Conservation (phyloP, 2,113 vertebrate species). For the Lamprologus tigripictilis region DNA sequence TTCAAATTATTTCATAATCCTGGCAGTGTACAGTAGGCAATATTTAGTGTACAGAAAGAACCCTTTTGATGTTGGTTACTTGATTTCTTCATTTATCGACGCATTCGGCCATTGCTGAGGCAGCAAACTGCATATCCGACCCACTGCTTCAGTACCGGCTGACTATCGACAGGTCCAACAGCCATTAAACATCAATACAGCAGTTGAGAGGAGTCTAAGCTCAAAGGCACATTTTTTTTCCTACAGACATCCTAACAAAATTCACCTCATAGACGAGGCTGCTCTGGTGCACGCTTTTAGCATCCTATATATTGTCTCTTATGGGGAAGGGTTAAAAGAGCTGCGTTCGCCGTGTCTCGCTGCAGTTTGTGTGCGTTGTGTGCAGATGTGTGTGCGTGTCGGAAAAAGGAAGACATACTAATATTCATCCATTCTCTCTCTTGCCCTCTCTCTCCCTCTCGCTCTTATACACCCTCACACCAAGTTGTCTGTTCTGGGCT, state of each 20-base stretch:
- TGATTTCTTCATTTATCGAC: not conserved
- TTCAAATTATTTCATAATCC: not conserved
- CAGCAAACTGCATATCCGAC: not conserved
- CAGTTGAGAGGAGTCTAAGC: not conserved
- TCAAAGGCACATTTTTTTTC: not conserved
- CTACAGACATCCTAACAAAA: not conserved
- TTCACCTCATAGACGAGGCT: not conserved
- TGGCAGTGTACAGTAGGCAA: not conserved
- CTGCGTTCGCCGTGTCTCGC: not conserved
- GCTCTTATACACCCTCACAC: not conserved
- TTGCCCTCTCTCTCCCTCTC: not conserved
- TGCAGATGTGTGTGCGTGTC: not conserved
- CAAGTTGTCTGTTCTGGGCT: constrained; percentile 23
- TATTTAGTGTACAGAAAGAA: not conserved
- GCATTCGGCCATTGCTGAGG: not conserved
- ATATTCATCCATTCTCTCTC: not conserved
- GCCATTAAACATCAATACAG: not conserved
- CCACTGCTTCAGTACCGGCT: not conserved
- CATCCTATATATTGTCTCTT: not conserved
- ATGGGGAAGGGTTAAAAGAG: not conserved
- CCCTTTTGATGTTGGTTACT: not conserved
- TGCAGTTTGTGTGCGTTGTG: not conserved
- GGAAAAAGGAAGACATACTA: not conserved
- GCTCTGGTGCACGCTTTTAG: not conserved
- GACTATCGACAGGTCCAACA: not conserved